Base-by-base conservation (phyloP, 1,140 invertebrate genomes). In the Teleopsis dalmanni region DNA sequence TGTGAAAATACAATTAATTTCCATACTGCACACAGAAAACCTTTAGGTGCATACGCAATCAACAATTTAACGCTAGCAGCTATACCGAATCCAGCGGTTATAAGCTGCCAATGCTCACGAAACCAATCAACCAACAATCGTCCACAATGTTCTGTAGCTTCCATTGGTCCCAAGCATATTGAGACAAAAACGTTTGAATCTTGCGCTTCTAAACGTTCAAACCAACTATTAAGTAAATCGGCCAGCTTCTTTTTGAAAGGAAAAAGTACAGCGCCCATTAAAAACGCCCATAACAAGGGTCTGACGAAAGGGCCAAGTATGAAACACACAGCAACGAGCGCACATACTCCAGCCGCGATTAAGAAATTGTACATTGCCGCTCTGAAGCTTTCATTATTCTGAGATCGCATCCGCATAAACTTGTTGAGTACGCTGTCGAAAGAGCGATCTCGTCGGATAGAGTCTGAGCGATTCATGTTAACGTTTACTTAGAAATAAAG, bases 201-300 rank as follows among this genome's bases (percentile, higher is more conserved):
- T 0, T 76, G 76, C 16, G 66, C 61, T 54, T 83, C 78, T 0
- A 81, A 60, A 3, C 70, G 65, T 27, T 73, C 62, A 50, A 85
- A 80, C 88, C 88, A 92, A 26, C 71, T 75, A 49, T 81, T 75
- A 9, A 87, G 72, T 43, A 73, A 69, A 14, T 75, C 76, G 10
- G 83, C 80, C 23, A 91, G 59, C 1, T 76, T 78, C 11, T 79
- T 71, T 60, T 95, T 95, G 52, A 92, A 83, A 0, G 91, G 90
- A 71, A 91, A 87, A 16, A 95, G 73, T 21, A 91, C 87, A 3
- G 87, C 87, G 16, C 91, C 90, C 40, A 91, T 91, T 13, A 98
- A 70, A 37, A 96, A 72, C 4, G 94, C 93, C 94, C 94, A 98
- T 49, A 96, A 78, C 26, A 98, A 65, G 1, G 94, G 90, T 58